Base-by-base conservation (phyloP, 2,797 vertebrate species). In the Margarornis squamiger region DNA sequence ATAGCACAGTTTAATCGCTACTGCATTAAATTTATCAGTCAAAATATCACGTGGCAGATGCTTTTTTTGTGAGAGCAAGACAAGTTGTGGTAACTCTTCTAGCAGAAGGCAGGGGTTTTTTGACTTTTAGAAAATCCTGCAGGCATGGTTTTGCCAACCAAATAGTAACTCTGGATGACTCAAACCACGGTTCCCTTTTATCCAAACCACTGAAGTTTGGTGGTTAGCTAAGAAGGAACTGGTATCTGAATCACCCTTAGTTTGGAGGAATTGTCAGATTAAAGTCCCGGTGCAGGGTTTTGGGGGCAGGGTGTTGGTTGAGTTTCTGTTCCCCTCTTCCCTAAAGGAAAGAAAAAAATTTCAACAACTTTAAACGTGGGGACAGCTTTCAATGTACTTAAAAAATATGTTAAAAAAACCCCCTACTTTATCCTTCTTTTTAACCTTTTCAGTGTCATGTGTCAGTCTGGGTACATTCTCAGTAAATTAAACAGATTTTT, bases 161-260 rank as follows among this genome's bases (percentile, higher is more conserved):
- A 92, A 93, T n/a, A 38, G 59, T 92, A 76, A 67, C 83, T 46
- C 82, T 45, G 74, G 80, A 73, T 96, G 95, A 97, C 74, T 97
- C 95, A 96, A 77, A 77, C 29, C 59, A 59, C 0, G 2, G 91
- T 96, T 97, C 94, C 93, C 74, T 96, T 97, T 96, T 95, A 94
- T 97, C 88, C 91, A 92, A 76, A 67, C 94, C 88, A 41, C 91
- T 95, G 62, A 82, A 96, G 49, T 94, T 81, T 90, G 71, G 88
- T 96, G 95, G 94, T 93, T 92, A 90, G 94, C 92, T 67, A 77
- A 92, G 77, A 73, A 88, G 95, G 83, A 96, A 93, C 86, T 95
- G 61, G 74, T 79, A 76, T 94, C 80, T 96, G 96, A 96, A 96
- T 95, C 95, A 95, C 59, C 71, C 71, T 65, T 54, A 27, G 45